Evolutionary conservation across 2,113 vertebrate species (phyloP).

Genomic region (Carlito syrichta): DNA sequence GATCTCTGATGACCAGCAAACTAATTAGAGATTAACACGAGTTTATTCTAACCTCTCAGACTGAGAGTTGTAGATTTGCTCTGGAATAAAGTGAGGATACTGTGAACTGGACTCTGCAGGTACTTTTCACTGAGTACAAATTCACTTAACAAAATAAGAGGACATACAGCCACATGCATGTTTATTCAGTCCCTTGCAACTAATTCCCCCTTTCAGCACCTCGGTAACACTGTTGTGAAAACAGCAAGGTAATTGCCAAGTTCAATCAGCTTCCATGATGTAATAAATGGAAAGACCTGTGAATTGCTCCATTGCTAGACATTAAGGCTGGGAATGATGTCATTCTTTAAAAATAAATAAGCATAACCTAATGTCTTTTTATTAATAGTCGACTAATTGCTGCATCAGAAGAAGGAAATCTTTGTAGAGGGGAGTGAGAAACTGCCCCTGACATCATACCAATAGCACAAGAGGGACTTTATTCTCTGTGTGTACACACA

Average conservation of each 20-base stretch:
- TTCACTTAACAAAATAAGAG: conserved; percentile 48
- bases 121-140: conserved; percentile 46
- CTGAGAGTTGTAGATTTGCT: background rate
- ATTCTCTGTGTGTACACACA: conserved; percentile 75
- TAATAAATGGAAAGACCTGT: conserved; percentile 81
- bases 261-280: conserved; percentile 75
- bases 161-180: conserved; percentile 5
- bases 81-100: background rate
- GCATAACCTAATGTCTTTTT: conserved; percentile 85
- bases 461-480: conserved; percentile 89
- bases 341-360: conserved; percentile 86
- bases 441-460: conserved; percentile 88
- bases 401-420: conserved; percentile 80
- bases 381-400: conserved; percentile 86
- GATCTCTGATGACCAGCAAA: background rate
- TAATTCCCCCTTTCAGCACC: conserved; percentile 54
- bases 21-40: background rate
- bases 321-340: conserved; percentile 83
- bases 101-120: background rate
- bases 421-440: conserved; percentile 84
- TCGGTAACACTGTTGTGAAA: conserved; percentile 82
- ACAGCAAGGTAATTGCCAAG: conserved; percentile 77
- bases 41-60: background rate
- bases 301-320: conserved; percentile 83
- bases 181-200: conserved; percentile 60